phyloP scores from a whole-genome alignment of 2,113 vertebrate genomes.

The Oxygymnocypris stewartii region DNA sequence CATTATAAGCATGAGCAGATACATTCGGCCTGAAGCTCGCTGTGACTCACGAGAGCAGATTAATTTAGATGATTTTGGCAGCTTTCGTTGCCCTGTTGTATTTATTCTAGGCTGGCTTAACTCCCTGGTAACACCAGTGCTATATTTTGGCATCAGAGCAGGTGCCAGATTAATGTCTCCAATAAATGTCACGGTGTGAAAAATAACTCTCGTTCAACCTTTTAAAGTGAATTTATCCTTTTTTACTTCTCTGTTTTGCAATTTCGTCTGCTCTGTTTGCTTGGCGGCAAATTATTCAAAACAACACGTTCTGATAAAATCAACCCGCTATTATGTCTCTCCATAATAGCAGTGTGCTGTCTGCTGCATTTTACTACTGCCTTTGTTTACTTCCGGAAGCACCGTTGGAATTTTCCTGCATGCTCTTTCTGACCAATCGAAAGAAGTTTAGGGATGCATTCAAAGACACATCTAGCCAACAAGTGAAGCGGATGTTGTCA shows the following conservation, averaged over 20 bases:
- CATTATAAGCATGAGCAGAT: neutral
- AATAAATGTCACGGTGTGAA: conserved; percentile 43
- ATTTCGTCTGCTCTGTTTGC: neutral
- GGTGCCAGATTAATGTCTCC: conserved; percentile 45
- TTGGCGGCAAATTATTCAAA: neutral
- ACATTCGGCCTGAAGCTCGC: neutral
- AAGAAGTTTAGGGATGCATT: no score
- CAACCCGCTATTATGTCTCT: no score
- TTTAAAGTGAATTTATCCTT: conserved; percentile 12
- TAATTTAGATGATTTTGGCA: conserved; percentile 36
- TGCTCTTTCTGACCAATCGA: no score
- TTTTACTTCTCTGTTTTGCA: conserved; percentile 18
- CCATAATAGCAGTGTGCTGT: no score
- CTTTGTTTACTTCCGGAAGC: no score
- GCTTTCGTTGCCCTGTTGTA: conserved; percentile 22
- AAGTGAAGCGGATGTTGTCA: no score
- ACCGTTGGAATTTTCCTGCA: no score
- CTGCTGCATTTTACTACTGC: no score
- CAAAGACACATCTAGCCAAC: no score
- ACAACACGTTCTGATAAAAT: neutral
- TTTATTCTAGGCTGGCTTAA: conserved; percentile 46
- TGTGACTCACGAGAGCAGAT: conserved; percentile 25
- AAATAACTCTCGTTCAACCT: conserved; percentile 30
- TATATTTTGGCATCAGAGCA: conserved; percentile 23
- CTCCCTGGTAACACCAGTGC: conserved; percentile 10